phyloP scores from a whole-genome alignment of 2,888 invertebrate species.

The Ypsolopha scabrella region DNA sequence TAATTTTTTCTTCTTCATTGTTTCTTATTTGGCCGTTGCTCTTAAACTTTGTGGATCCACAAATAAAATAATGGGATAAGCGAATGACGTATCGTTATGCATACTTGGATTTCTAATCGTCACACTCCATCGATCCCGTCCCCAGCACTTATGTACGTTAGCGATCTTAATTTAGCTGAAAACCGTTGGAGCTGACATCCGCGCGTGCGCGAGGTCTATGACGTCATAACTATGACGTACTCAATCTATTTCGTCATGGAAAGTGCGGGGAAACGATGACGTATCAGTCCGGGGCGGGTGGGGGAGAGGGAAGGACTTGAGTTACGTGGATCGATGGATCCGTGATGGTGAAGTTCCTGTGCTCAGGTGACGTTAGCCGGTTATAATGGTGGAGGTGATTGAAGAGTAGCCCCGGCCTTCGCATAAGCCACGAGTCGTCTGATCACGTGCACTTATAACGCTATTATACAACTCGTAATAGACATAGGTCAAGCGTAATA shows the following conservation, averaged over 20 bases:
- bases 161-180: constrained; percentile 9
- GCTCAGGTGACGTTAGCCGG: constrained; percentile 43
- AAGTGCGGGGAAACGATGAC: constrained; percentile 35
- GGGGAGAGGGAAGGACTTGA: constrained; percentile 14
- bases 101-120: background rate
- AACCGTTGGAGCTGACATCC: constrained; percentile 1
- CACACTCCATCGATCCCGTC: constrained; percentile 2
- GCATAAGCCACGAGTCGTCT: constrained; percentile 46
- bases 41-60: too few species aligned
- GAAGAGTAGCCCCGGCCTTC: constrained; percentile 33
- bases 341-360: constrained; percentile 29
- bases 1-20: too few species aligned
- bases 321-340: constrained; percentile 34
- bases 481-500: constrained; percentile 39
- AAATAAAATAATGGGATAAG: too few species aligned
- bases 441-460: constrained; percentile 35
- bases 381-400: constrained; percentile 27
- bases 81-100: too few species aligned
- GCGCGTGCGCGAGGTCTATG: constrained; percentile 43
- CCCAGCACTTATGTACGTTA: constrained; percentile 5
- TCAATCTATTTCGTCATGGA: constrained; percentile 29
- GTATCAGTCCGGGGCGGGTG: constrained; percentile 26
- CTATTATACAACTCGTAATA: constrained; percentile 9
- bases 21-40: too few species aligned
- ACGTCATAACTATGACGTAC: constrained; percentile 28